These are phyloP conservation scores for Ephialtes manifestator DNA, from an alignment of 2,888 invertebrate genomes.

Conservation along the genomic window DNA sequence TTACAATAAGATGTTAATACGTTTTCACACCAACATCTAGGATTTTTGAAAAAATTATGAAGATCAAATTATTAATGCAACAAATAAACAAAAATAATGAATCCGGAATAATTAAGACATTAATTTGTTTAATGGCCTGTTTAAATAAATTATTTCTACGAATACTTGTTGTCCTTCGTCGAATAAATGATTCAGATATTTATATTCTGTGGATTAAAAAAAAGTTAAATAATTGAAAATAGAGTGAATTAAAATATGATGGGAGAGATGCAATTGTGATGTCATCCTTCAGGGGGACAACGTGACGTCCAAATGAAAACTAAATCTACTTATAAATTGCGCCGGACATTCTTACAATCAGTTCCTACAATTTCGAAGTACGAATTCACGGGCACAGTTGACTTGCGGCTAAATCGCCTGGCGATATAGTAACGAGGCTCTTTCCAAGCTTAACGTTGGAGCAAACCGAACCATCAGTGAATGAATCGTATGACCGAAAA, in stretches of 20 bases:
- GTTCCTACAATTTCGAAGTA: constrained; percentile 42
- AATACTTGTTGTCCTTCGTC: too few species aligned
- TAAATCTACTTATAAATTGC: constrained; percentile 53
- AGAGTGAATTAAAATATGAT: background rate
- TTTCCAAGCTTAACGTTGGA: constrained; percentile 31
- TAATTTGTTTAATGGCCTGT: too few species aligned
- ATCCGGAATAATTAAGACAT: too few species aligned
- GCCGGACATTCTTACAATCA: constrained; percentile 25
- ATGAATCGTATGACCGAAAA: constrained; percentile 9
- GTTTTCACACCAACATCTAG: too few species aligned
- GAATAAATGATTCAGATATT: background rate
- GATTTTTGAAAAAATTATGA: too few species aligned
- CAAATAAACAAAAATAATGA: too few species aligned
- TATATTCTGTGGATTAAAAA: background rate
- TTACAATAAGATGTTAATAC: too few species aligned
- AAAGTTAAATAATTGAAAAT: background rate
- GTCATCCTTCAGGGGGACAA: background rate
- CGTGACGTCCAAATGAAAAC: constrained; percentile 36
- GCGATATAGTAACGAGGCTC: constrained; percentile 12
- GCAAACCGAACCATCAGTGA: constrained; percentile 28
- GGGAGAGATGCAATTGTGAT: background rate
- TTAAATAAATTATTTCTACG: too few species aligned
- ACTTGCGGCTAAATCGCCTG: constrained; percentile 24
- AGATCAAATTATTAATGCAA: too few species aligned
- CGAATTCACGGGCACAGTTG: constrained; percentile 16